Percentiles rank a stretch among this genome's conserved stretches.
phyloP scores from a whole-genome alignment of 2,113 vertebrate genomes.

The Sus scrofa region DNA sequence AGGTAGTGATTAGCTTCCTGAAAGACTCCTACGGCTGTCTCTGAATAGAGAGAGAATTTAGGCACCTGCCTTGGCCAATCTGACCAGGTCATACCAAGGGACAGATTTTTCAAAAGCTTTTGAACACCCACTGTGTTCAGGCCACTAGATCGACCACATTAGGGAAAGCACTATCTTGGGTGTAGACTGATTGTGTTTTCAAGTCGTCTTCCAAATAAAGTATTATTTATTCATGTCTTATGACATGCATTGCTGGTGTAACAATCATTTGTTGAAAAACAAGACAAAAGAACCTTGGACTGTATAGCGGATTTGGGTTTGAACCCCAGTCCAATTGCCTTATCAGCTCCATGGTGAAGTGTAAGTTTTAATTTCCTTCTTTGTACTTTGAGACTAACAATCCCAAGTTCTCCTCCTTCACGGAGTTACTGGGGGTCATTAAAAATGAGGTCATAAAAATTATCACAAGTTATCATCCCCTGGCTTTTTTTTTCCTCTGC shows the following conservation, averaged over 20 bases:
- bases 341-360: too few relatives aligned
- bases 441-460: neutral
- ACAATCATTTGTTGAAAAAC: neutral
- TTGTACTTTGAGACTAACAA: neutral
- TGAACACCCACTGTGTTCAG: neutral
- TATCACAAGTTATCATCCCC: neutral
- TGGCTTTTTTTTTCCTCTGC: neutral
- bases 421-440: neutral
- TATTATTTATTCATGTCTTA: neutral
- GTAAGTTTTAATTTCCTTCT: neutral
- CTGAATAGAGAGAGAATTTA: conserved; percentile 13
- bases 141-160: neutral
- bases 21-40: neutral
- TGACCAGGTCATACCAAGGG: neutral
- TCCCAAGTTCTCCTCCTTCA: neutral
- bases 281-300: neutral
- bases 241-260: neutral
- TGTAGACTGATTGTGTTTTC: neutral
- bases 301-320: neutral
- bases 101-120: neutral
- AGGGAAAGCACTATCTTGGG: neutral
- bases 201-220: neutral
- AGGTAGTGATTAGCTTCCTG: conserved; percentile 12
- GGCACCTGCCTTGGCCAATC: neutral
- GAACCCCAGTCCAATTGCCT: neutral